Base-by-base conservation (phyloP, 1,140 invertebrate genomes). In the Macrobrachium rosenbergii region DNA sequence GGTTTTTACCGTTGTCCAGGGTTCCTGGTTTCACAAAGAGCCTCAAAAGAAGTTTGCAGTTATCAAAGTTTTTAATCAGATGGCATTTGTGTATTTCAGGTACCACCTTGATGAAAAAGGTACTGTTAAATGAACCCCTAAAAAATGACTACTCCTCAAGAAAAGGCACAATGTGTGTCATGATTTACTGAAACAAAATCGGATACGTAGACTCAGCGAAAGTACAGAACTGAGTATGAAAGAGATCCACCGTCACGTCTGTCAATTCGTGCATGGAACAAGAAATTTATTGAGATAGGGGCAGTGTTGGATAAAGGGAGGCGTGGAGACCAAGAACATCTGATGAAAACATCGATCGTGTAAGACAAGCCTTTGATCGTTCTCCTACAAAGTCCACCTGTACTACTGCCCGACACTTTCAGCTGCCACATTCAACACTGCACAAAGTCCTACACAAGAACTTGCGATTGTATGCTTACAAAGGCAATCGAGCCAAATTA, bases 51-150 rank as follows among this genome's bases (percentile, higher is more conserved):
- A 1, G 28, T 52, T 12, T 52, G 52, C 45, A 67, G 63, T 67
- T 67, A 67, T 67, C 63, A 67, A 67, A 67, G 14, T 67, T 67
- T 67, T 67, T 67, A 67, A 67, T 67, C 5, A 67, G 6, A 67
- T 14, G 3, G 3, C 63, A 67, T 67, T 67, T 67, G 63, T 67
- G 63, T 67, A 67, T 67, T 67, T 67, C 63, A 67, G 63, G 21
- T n/a, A 6, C 14, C 63, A 5, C 21, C 5, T n/a, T 67, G 21
- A 67, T 67, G 14, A 67, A 6, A 67, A 12, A 67, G 63, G 63
- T 67, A 67, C 21, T 67, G 14, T 19, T 67, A n/a, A 67, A 67
- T 67, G 63, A 67, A 67, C 5, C 63, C 63, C 14, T 67, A 67
- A 67, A 67, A 6, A 67, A 67, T 19, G 63, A 23, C 5, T 6